Base-by-base conservation (phyloP, 1,140 invertebrate species). In the Penaeus indicus region DNA sequence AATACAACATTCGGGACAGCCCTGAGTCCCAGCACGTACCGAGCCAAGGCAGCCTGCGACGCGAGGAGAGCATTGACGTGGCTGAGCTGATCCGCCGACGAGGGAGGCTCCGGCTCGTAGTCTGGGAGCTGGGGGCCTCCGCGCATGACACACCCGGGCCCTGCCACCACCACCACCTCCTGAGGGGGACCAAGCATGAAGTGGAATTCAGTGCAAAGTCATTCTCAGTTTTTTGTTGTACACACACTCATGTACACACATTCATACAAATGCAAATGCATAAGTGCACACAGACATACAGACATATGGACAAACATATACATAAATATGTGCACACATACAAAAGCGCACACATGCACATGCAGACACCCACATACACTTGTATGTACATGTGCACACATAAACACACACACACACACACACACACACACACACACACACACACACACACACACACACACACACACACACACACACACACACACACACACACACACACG, bases 101-200 rank as follows among this genome's bases (percentile, higher is more conserved):
- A 88, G 27, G 90, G 88, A 25, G 90, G 90, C 38, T 94, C 93
- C 83, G 91, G 86, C 61, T 94, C 93, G 92, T 93, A 94, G 89
- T 94, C 94, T 81, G 93, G 91, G 60, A 93, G 93, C 16, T 91
- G 91, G 85, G 92, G 93, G 38, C 92, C 90, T 91, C 91, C 93
- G 92, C 92, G 92, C 91, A 93, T 92, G 93, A 92, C 91, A 94
- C 91, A 91, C 93, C 91, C 92, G 92, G 91, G 88, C 92, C 92
- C 38, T 91, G 92, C 54, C 67, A 93, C 88, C 0, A 92, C 84
- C n/a, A 92, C 89, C 72, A 94, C 92, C 92, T 94, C 93, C 91
- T 92, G 82, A 25, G 64, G 47, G 10, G 60, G 32, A 63, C n/a
- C 63, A 54, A 80, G 38, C 0, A 82, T 78, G 54, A 27, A 18